A percentile compares a stretch with the other conserved stretches of the same genome.
Evolutionary conservation across 2,113 vertebrate genomes (phyloP).

Genomic region (Stegastes partitus): DNA sequence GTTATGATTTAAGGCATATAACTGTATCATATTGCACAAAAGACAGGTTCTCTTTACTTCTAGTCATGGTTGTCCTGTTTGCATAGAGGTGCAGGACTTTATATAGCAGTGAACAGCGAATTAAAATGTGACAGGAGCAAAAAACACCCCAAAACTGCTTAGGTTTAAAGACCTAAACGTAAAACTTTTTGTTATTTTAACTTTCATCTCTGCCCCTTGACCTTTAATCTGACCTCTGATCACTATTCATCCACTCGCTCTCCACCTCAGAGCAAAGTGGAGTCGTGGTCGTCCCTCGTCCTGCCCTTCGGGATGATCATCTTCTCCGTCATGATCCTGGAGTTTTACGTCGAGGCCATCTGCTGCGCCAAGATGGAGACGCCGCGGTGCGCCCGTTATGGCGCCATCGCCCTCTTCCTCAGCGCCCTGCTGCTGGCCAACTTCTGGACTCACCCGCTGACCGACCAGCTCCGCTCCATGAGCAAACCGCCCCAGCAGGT

Average conservation of each 20-base stretch:
- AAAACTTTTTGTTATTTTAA: too few relatives aligned
- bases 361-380: slow-evolving; percentile 94
- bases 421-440: slow-evolving; percentile 94
- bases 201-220: too few relatives aligned
- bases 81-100: too few relatives aligned
- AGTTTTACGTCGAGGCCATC: slow-evolving; percentile 97
- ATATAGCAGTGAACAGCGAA: too few relatives aligned
- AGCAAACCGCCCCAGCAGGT: slow-evolving; percentile 86
- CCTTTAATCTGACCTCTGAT: too few relatives aligned
- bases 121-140: too few relatives aligned
- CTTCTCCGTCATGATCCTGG: slow-evolving; percentile 94
- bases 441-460: slow-evolving; percentile 97
- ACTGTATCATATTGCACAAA: too few relatives aligned
- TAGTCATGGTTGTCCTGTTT: too few relatives aligned
- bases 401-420: slow-evolving; percentile 88
- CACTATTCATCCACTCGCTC: neutral
- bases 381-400: slow-evolving; percentile 90
- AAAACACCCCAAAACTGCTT: too few relatives aligned
- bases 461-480: slow-evolving; percentile 92
- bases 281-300: slow-evolving; percentile 94
- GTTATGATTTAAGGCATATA: too few relatives aligned
- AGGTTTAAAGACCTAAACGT: too few relatives aligned
- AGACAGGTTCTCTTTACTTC: too few relatives aligned
- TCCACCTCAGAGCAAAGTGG: slow-evolving; percentile 92
- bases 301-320: slow-evolving; percentile 92